Percentiles rank a stretch among this genome's conserved stretches.
phyloP scores from a whole-genome alignment of 2,797 vertebrate genomes.

The Echiichthys vipera region DNA sequence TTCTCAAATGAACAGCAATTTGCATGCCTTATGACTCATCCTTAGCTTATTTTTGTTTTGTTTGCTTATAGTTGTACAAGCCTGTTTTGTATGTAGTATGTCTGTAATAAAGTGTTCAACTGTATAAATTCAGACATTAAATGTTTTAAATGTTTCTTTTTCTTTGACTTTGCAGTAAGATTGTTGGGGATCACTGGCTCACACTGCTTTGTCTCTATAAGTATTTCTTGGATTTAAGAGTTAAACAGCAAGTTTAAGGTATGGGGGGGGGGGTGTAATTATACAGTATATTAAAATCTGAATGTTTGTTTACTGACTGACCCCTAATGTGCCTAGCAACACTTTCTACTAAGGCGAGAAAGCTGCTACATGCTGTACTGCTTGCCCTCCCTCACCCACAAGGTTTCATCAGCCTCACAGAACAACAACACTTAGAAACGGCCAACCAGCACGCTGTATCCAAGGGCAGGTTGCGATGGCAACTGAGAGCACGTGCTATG shows the following conservation, averaged over 20 bases:
- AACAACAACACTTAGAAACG: constrained; percentile 83
- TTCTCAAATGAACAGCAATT: neutral
- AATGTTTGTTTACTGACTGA: constrained; percentile 80
- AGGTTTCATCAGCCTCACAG: constrained; percentile 81
- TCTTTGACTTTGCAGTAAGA: constrained; percentile 19
- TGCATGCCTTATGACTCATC: neutral
- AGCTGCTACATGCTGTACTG: constrained; percentile 53
- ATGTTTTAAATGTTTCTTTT: constrained; percentile 49
- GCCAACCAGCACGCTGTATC: constrained; percentile 89
- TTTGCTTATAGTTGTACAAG: neutral
- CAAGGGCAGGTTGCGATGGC: constrained; percentile 85
- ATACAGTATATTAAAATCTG: constrained; percentile 16
- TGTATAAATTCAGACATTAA: too few species aligned
- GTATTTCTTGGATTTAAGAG: constrained; percentile 50
- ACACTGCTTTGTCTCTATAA: constrained; percentile 57
- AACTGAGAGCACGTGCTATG: constrained; percentile 83
- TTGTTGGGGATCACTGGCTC: constrained; percentile 44
- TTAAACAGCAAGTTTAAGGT: constrained; percentile 49
- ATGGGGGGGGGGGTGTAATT: constrained; percentile 7
- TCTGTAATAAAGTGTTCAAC: constrained; percentile 67
- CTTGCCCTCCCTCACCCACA: constrained; percentile 75
- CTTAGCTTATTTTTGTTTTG: constrained; percentile 5
- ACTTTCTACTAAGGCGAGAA: constrained; percentile 74
- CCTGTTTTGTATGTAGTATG: neutral
- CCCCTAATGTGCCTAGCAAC: constrained; percentile 84